Base-by-base conservation (phyloP, 2,797 vertebrate species). In the Sebastes hopkinsi region DNA sequence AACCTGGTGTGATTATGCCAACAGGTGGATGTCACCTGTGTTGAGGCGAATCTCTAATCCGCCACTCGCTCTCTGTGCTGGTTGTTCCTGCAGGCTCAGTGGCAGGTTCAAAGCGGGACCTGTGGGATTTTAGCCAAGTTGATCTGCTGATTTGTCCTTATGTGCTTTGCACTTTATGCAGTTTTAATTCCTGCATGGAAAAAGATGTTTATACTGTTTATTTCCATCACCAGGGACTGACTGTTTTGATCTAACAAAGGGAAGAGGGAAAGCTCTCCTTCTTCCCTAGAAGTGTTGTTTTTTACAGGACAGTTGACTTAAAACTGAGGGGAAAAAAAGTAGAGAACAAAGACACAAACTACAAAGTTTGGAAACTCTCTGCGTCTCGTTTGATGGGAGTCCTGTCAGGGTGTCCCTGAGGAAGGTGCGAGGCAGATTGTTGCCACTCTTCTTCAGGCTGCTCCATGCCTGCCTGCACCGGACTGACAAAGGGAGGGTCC, bases 401-500 rank as follows among this genome's bases (percentile, higher is more conserved):
- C 59, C 38, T 79, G 75, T 78, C 80, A 65, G 71, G 30, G 2
- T 30, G 18, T 84, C 89, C 88, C 86, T 22, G 55, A 83, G 89
- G 89, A 88, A 72, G 61, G 29, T 56, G 71, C 32, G 11, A 78
- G 68, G 78, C 72, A 59, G 68, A 74, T 70, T 56, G 80, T 82
- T 86, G 79, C 82, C 72, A 75, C 61, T 84, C 80, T 60, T 79
- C 54, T 32, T 78, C 69, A 18, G 27, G 67, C 67, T 32, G 64
- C 75, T 87, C 70, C 80, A 85, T 76, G 81, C 82, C 67, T 92
- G 80, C 50, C 55, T 82, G 87, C 88, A 79, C 82, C 4, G 83
- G 82, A 46, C 87, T n/a, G 38, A 59, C 68, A 23, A 12, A 36
- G 34, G 68, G 29, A 71, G 34, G 7, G 54, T 30, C 72, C 5